Percentiles rank a stretch among this genome's conserved stretches.
phyloP scores from a whole-genome alignment of 2,888 invertebrate genomes.

The Noctua comes region DNA sequence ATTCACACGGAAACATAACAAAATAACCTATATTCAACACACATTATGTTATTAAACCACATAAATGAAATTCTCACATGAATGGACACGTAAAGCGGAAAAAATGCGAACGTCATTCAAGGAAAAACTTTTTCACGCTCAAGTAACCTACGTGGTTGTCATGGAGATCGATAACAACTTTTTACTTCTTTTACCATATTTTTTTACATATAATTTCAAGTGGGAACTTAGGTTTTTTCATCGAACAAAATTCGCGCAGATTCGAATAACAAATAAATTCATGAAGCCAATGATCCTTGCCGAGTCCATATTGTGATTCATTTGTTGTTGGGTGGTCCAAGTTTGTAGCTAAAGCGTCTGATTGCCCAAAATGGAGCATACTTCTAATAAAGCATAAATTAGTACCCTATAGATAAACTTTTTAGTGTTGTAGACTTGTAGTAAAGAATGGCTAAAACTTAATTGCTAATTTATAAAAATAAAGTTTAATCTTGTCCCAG shows the following conservation, averaged over 20 bases:
- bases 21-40: constrained; percentile 17
- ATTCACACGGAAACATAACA: constrained; percentile 10
- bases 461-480: not conserved
- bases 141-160: constrained; percentile 28
- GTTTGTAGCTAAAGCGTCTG: not conserved
- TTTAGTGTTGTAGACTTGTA: not conserved
- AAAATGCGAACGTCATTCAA: constrained; percentile 52
- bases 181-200: constrained; percentile 16
- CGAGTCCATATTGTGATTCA: constrained; percentile 76
- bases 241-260: constrained; percentile 53
- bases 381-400: not conserved
- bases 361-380: not conserved
- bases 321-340: constrained; percentile 52
- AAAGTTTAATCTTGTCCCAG: not conserved
- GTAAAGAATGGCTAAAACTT: no score
- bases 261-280: constrained; percentile 78
- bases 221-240: constrained; percentile 18
- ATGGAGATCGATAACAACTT: constrained; percentile 34
- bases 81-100: constrained; percentile 41
- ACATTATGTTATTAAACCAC: constrained; percentile 44
- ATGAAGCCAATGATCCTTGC: constrained; percentile 78
- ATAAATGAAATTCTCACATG: constrained; percentile 53
- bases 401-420: not conserved
- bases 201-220: constrained; percentile 6
- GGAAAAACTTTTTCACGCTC: constrained; percentile 39